Base-by-base conservation (phyloP, 1,140 invertebrate species). In the Pseudomyrmex sp. region DNA sequence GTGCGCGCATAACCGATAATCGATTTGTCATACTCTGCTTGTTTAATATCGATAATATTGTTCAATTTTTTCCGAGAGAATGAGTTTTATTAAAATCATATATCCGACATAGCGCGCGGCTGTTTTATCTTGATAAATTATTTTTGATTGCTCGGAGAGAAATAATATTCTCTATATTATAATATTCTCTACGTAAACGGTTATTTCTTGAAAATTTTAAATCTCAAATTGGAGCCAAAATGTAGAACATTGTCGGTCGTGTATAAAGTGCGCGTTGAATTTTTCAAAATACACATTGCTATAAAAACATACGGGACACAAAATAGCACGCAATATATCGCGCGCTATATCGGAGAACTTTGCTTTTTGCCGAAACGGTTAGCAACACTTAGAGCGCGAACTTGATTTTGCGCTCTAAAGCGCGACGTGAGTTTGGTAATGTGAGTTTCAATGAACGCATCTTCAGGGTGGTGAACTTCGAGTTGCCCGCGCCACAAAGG, bases 401-500 rank as follows among this genome's bases (percentile, higher is more conserved):
- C 70, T 80, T 44, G 72, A 80, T 54, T 72, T 80, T 56, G 66
- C 54, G 54, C 76, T 79, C 66, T 26, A 12, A 66, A 70, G 18
- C 50, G 44, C 52, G 52, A 20, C 52, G 52, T 35, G 76, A 80
- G 76, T 80, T 80, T 80, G 66, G 54, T 61, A 56, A 75, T 76
- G 72, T 82, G 80, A 82, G 73, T 83, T 83, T 83, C 72, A 83
- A 65, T 75, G 72, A 83, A 83, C 82, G 72, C 70, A 59, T 86
- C 82, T 87, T 85, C 56, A 91, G 85, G 18, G 85, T 58, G 91
- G 91, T 10, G 56, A 88, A 68, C 54, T 86, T 74, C 54, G 83
- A 86, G 76, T 72, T 2, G 91, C 91, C 4, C 89, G 92, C 4
- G 93, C 93, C 0, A 79, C 88, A 4, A 92, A 92, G 26, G 95